Evolutionary conservation across 2,113 vertebrate species (phyloP).

Genomic region (Tichodroma muraria): DNA sequence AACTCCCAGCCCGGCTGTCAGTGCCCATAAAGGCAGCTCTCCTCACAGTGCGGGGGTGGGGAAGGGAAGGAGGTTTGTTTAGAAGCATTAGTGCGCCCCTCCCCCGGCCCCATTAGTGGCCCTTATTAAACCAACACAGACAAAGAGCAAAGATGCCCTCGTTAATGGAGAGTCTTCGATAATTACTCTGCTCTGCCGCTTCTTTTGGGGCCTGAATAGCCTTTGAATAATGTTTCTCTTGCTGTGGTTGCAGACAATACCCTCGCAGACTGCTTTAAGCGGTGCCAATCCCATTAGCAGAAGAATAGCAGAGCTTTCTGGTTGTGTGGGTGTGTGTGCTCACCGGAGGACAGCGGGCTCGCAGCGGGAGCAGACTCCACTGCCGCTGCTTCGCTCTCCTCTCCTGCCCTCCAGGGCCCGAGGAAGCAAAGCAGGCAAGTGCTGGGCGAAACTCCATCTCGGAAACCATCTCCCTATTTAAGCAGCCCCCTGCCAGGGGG

Average conservation of each 20-base stretch:
- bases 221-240: conserved; percentile 86
- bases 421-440: not conserved
- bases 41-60: conserved; percentile 36
- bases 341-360: not conserved
- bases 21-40: conserved; percentile 58
- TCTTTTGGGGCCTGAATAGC: conserved; percentile 75
- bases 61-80: conserved; percentile 72
- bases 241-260: conserved; percentile 75
- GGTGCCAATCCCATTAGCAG: conserved; percentile 80
- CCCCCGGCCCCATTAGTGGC: conserved; percentile 78
- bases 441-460: not conserved
- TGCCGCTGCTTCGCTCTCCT: not conserved
- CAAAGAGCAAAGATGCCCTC: conserved; percentile 79
- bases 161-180: conserved; percentile 76
- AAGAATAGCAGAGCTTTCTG: conserved; percentile 68
- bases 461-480: not conserved
- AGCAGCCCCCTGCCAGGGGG: not conserved
- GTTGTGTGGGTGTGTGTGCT: not conserved
- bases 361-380: not conserved
- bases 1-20: conserved; percentile 62
- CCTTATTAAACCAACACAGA: conserved; percentile 80
- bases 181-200: conserved; percentile 79
- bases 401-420: not conserved
- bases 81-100: conserved; percentile 74
- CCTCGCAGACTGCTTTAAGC: conserved; percentile 72